A percentile compares a stretch with the other conserved stretches of the same genome.
phyloP scores from a whole-genome alignment of 1,140 invertebrate genomes.

The Drosophila littoralis region DNA sequence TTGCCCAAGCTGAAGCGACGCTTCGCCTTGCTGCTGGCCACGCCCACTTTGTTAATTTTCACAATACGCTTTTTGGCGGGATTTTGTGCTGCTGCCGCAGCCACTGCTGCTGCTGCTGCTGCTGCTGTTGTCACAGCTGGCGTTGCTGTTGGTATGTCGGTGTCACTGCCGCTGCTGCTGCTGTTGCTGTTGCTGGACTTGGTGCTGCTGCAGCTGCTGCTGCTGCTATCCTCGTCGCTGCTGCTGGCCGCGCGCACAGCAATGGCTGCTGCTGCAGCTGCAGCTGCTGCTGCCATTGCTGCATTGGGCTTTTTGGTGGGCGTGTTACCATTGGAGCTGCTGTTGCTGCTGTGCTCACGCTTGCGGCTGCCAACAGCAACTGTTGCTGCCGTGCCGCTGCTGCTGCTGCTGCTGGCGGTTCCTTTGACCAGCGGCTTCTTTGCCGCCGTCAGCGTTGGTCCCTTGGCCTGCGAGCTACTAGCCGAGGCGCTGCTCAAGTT shows the following conservation, averaged over 20 bases:
- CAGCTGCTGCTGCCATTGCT: slow-evolving; percentile 20
- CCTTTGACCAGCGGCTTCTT: slow-evolving; percentile 69
- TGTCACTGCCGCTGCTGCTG: slow-evolving; percentile 57
- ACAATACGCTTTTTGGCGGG: slow-evolving; percentile 45
- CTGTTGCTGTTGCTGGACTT: slow-evolving; percentile 57
- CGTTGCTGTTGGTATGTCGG: slow-evolving; percentile 30
- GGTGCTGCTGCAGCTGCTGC: slow-evolving; percentile 56
- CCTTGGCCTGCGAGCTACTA: slow-evolving; percentile 65
- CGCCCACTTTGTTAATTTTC: slow-evolving; percentile 29
- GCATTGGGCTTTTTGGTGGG: slow-evolving; percentile 56
- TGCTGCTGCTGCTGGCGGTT: slow-evolving; percentile 12
- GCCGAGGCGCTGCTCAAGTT: slow-evolving; percentile 57
- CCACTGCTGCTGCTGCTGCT: background rate
- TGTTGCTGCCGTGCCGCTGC: slow-evolving; percentile 49
- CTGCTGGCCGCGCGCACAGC: slow-evolving; percentile 42
- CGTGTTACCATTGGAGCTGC: slow-evolving; percentile 72
- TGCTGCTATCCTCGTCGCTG: slow-evolving; percentile 62
- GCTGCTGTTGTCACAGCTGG: slow-evolving; percentile 13
- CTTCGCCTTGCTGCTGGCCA: slow-evolving; percentile 16
- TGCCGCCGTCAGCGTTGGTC: slow-evolving; percentile 73
- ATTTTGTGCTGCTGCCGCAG: slow-evolving; percentile 11
- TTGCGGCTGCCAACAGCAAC: slow-evolving; percentile 46
- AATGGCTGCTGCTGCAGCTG: slow-evolving; percentile 31
- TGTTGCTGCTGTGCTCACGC: slow-evolving; percentile 56
- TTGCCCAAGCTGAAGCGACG: slow-evolving; percentile 16